Evolutionary conservation across 92 coral and sea anemone species (phyloP).

Genomic region (Pocillopora meandrina): DNA sequence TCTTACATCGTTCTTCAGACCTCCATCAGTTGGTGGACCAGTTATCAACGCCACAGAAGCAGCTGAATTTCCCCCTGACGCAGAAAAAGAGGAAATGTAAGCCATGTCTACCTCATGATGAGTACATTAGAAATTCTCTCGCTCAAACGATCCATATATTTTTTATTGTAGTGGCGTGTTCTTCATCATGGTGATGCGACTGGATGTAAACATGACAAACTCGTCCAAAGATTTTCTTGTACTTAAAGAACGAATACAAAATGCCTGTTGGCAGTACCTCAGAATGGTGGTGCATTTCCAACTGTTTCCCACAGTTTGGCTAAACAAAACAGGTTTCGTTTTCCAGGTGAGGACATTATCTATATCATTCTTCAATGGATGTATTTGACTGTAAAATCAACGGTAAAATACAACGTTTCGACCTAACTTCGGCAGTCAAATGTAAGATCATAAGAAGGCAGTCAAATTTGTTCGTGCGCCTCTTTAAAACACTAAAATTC

Average conservation of each 20-base stretch:
- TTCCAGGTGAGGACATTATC: no score
- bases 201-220: conserved; percentile 49
- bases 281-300: conserved; percentile 8
- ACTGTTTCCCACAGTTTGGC: neutral
- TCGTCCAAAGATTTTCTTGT: neutral
- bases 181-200: conserved; percentile 35
- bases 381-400: no score
- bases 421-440: no score
- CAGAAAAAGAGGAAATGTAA: conserved; percentile 34
- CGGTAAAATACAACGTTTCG: no score
- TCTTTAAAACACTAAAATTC: no score
- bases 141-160: neutral
- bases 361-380: no score
- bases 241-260: neutral
- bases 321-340: no score
- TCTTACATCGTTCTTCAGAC: conserved; percentile 1
- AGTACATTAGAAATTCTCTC: neutral
- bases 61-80: neutral
- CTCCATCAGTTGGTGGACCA: conserved; percentile 45
- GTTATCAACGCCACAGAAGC: conserved; percentile 10
- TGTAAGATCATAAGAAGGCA: no score
- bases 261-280: neutral
- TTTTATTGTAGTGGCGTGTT: conserved; percentile 49
- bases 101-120: neutral
- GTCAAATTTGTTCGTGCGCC: no score